A percentile compares a stretch with the other conserved stretches of the same genome.
These are phyloP conservation scores for Petrolisthes manimaculis DNA, from an alignment of 2,888 invertebrate genomes.

Conservation along the genomic window DNA sequence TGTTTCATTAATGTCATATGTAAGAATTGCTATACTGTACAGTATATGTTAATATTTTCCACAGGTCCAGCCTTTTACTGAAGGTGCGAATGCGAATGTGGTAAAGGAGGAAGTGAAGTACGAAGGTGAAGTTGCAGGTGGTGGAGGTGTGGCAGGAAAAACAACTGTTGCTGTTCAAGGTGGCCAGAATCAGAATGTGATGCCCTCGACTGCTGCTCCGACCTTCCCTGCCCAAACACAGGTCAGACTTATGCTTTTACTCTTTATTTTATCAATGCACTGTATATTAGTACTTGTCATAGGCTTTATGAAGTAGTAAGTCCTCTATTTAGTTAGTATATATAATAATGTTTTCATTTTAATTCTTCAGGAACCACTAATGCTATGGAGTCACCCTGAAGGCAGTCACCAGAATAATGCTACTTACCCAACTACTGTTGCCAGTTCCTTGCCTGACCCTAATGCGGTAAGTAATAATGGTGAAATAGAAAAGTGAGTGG, in stretches of 20 bases:
- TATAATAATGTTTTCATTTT: not conserved
- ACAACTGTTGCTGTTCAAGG: not conserved
- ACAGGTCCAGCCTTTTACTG: slow-evolving; percentile 36
- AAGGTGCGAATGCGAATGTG: not conserved
- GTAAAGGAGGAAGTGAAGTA: slow-evolving; percentile 39
- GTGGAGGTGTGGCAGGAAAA: not conserved
- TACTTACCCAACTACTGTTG: slow-evolving; percentile 23
- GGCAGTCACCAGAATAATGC: slow-evolving; percentile 31
- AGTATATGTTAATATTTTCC: slow-evolving; percentile 6
- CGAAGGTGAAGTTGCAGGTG: slow-evolving; percentile 13
- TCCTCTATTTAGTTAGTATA: too few species aligned
- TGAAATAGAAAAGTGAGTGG: not conserved
- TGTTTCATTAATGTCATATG: too few species aligned
- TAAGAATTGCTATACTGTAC: not conserved
- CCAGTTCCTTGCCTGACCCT: slow-evolving; percentile 37
- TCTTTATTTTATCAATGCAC: not conserved
- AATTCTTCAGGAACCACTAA: slow-evolving; percentile 18
- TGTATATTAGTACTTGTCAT: too few species aligned
- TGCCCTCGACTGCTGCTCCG: not conserved
- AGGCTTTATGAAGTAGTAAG: too few species aligned
- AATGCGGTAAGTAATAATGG: slow-evolving; percentile 17
- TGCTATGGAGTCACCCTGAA: slow-evolving; percentile 37
- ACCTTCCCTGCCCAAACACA: not conserved
- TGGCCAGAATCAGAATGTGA: not conserved
- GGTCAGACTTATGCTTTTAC: not conserved